Percentiles rank a stretch among this genome's conserved stretches.
Conservation (phyloP, 2,888 invertebrate species). For the Dioctria linearis region DNA sequence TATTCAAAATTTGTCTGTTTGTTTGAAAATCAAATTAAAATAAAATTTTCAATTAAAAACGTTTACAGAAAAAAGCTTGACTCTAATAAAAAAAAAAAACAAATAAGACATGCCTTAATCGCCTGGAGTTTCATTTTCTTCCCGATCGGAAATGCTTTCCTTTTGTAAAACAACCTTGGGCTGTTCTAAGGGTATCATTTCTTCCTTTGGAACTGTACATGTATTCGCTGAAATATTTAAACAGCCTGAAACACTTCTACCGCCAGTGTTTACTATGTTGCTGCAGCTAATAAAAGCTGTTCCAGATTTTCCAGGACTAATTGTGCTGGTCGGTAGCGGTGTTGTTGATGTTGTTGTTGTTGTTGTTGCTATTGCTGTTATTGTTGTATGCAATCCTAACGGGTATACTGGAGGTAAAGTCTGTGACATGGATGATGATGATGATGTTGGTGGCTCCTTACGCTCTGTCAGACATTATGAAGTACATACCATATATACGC, state of each 20-base stretch:
- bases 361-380: not conserved
- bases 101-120: slow-evolving; percentile 45
- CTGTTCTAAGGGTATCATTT: slow-evolving; percentile 57
- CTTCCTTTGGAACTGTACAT: slow-evolving; percentile 53
- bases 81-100: not conserved
- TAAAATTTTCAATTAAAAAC: not conserved
- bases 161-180: slow-evolving; percentile 59
- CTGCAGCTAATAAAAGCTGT: slow-evolving; percentile 13
- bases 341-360: no score
- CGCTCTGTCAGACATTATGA: slow-evolving; percentile 49
- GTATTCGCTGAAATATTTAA: slow-evolving; percentile 53
- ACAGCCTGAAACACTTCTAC: slow-evolving; percentile 26
- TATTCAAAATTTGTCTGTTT: not conserved
- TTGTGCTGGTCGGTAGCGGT: not conserved
- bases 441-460: slow-evolving; percentile 52
- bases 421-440: slow-evolving; percentile 36
- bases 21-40: not conserved
- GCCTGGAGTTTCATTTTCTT: slow-evolving; percentile 55
- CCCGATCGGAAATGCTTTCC: slow-evolving; percentile 53
- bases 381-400: slow-evolving; percentile 31
- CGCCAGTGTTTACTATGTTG: not conserved
- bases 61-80: slow-evolving; percentile 1
- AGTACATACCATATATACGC: no score
- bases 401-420: not conserved
- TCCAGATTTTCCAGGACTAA: slow-evolving; percentile 43